A percentile compares a stretch with the other conserved stretches of the same genome.
These are phyloP conservation scores for Lontra canadensis DNA, from an alignment of 2,113 vertebrate species.

Conservation along the genomic window DNA sequence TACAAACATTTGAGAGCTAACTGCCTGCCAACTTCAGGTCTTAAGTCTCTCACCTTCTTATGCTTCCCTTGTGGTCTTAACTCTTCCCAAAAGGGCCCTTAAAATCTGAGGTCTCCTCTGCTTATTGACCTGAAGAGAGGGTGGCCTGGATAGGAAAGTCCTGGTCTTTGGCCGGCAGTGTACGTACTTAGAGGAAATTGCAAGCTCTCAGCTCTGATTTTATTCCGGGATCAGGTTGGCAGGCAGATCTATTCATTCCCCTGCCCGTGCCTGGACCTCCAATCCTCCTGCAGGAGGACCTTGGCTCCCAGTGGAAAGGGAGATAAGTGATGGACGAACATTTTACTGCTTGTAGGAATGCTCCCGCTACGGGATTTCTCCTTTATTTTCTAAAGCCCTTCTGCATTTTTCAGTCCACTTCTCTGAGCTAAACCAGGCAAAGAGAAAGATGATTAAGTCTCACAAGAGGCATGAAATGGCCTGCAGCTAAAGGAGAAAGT, in stretches of 20 bases:
- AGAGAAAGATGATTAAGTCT: conserved; percentile 75
- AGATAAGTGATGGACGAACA: conserved; percentile 11
- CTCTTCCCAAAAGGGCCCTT: neutral
- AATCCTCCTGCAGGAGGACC: conserved; percentile 31
- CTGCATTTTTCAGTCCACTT: conserved; percentile 61
- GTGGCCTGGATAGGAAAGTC: conserved; percentile 56
- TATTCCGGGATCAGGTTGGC: conserved; percentile 1
- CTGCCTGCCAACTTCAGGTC: neutral
- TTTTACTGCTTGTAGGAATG: conserved; percentile 15
- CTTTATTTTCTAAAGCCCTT: conserved; percentile 60
- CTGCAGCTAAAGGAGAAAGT: conserved; percentile 66
- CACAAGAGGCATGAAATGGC: conserved; percentile 73
- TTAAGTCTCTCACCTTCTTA: conserved; percentile 43
- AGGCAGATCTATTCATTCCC: conserved; percentile 16
- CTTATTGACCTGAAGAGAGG: conserved; percentile 33
- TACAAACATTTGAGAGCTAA: conserved; percentile 35
- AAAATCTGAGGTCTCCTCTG: conserved; percentile 17
- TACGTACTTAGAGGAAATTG: conserved; percentile 14
- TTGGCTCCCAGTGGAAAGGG: neutral
- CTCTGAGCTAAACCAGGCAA: conserved; percentile 58
- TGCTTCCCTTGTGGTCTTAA: neutral
- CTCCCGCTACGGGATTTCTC: neutral
- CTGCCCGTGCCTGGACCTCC: conserved; percentile 24
- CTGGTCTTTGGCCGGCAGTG: neutral
- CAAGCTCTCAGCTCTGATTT: conserved; percentile 32